A percentile compares a stretch with the other conserved stretches of the same genome.
phyloP scores from a whole-genome alignment of 2,888 invertebrate species.

The Pilophorus perplexus region DNA sequence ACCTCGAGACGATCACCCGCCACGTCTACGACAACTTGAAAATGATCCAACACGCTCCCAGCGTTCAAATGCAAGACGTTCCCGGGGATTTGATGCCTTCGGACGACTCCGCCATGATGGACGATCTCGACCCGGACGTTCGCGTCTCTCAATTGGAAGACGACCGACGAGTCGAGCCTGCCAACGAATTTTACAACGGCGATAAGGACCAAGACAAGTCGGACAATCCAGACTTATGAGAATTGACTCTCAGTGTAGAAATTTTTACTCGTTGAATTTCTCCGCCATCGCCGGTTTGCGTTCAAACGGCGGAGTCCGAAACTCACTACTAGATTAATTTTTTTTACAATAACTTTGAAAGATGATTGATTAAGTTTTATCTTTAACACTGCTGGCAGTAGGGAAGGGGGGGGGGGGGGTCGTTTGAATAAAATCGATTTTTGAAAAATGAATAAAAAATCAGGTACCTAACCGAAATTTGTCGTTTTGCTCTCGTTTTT shows the following conservation, averaged over 20 bases:
- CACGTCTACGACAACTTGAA: constrained; percentile 90
- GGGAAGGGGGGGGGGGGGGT: too few relatives aligned
- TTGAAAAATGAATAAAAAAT: too few relatives aligned
- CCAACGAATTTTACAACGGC: constrained; percentile 86
- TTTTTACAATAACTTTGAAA: too few relatives aligned
- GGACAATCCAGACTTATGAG: constrained; percentile 32
- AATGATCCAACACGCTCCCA: constrained; percentile 89
- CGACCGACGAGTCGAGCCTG: constrained; percentile 77
- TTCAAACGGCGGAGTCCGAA: too few relatives aligned
- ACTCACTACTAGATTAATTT: too few relatives aligned
- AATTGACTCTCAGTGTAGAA: constrained; percentile 28
- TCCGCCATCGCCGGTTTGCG: too few relatives aligned
- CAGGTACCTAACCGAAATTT: too few relatives aligned
- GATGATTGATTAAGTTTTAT: too few relatives aligned
- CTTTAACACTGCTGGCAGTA: too few relatives aligned
- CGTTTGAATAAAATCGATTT: too few relatives aligned
- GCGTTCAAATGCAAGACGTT: constrained; percentile 96
- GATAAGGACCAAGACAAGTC: constrained; percentile 78
- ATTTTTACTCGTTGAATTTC: constrained; percentile 29
- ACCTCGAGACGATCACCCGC: constrained; percentile 81
- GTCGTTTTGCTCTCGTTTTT: too few relatives aligned
- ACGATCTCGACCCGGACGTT: constrained; percentile 81
- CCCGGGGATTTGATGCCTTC: constrained; percentile 60
- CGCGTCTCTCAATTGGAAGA: constrained; percentile 73
- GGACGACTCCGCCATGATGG: constrained; percentile 57